Percentiles rank a stretch among this genome's conserved stretches.
Evolutionary conservation across 2,113 vertebrate species (phyloP).

Genomic region (Leptosomus discolor): DNA sequence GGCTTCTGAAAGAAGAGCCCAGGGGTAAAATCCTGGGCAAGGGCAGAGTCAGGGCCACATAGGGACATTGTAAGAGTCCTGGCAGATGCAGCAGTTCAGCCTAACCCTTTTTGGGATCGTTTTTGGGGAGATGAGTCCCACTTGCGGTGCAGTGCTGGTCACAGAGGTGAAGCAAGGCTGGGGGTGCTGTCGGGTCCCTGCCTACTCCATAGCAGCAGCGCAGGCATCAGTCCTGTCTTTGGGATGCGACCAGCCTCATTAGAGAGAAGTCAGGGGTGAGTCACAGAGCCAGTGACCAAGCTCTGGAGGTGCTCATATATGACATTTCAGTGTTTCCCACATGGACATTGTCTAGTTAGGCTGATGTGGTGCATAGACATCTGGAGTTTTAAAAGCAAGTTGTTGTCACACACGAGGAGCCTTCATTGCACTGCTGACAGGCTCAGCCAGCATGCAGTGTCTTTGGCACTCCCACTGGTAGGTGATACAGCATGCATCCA

Average conservation of each 20-base stretch:
- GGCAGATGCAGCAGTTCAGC: background rate
- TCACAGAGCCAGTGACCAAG: background rate
- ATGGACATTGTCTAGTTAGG: fast-evolving
- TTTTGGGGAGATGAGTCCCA: background rate
- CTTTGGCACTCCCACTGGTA: background rate
- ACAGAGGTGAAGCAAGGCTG: fast-evolving
- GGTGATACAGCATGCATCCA: background rate
- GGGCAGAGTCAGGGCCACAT: background rate
- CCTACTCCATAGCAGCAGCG: fast-evolving
- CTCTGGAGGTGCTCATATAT: background rate
- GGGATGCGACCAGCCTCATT: background rate
- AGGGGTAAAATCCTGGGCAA: background rate
- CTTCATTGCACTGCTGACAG: background rate
- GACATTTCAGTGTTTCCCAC: background rate
- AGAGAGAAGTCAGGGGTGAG: background rate
- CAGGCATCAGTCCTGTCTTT: fast-evolving
- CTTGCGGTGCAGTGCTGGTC: background rate
- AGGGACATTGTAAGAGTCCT: background rate
- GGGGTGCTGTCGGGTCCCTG: background rate
- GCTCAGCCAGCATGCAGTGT: background rate
- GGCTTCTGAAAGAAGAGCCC: background rate
- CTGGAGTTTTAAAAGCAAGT: background rate
- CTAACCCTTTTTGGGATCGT: background rate
- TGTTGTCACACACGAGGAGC: background rate
- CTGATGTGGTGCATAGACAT: fast-evolving